phyloP scores from a whole-genome alignment of 2,797 vertebrate species.

The Acropternis orthonyx region DNA sequence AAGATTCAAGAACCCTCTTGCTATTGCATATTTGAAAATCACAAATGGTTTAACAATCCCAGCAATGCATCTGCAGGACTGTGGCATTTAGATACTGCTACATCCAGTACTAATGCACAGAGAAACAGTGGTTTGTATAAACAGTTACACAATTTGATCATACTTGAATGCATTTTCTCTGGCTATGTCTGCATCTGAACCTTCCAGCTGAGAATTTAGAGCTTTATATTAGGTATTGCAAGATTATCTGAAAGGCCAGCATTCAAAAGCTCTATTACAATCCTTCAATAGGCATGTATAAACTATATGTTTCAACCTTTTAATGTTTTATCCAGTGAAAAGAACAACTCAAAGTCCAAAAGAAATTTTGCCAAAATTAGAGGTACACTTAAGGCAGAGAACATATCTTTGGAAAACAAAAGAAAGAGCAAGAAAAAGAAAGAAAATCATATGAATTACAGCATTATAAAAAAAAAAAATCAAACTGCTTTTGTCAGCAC shows the following conservation, averaged over 20 bases:
- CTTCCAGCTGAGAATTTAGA: neutral
- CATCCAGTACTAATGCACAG: fast-evolving
- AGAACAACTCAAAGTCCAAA: neutral
- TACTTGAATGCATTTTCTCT: neutral
- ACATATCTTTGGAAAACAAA: neutral
- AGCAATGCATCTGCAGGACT: neutral
- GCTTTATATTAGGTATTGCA: neutral
- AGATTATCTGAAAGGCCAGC: neutral
- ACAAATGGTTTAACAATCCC: neutral
- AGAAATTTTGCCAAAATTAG: neutral
- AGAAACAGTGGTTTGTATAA: neutral
- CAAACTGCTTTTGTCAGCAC: neutral
- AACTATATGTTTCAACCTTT: neutral
- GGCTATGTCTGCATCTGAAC: neutral
- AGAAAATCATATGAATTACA: neutral
- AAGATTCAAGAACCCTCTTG: neutral
- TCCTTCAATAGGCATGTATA: neutral
- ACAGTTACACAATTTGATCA: neutral
- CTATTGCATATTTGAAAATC: neutral
- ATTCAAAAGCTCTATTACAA: neutral
- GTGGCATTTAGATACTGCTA: neutral
- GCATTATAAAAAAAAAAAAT: neutral
- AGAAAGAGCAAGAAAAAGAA: neutral
- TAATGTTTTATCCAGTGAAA: neutral
- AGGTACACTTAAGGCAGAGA: neutral